Evolutionary conservation across 2,888 invertebrate species (phyloP).

Genomic region (Drosophila anomelani): DNA sequence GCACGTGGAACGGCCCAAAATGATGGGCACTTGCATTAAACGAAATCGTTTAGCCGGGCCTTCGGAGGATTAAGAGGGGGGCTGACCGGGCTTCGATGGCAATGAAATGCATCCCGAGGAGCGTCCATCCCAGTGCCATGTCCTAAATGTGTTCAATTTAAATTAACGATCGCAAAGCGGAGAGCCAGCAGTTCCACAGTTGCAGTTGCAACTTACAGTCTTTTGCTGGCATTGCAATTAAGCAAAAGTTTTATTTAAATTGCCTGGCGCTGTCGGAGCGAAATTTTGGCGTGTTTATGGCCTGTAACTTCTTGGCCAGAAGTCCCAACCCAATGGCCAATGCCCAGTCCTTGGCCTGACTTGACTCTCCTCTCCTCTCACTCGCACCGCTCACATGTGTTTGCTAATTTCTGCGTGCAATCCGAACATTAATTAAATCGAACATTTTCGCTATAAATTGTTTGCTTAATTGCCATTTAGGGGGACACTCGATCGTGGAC

Average conservation of each 20-base stretch:
- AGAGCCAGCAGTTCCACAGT: conserved; percentile 25
- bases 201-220: conserved; percentile 28
- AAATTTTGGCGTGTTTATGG: conserved; percentile 58
- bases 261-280: conserved; percentile 64
- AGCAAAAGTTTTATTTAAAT: conserved; percentile 79
- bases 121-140: conserved; percentile 54
- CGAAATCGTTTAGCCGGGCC: conserved; percentile 72
- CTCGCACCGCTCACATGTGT: conserved; percentile 61
- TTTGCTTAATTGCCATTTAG: conserved; percentile 79
- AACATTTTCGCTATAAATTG: conserved; percentile 77
- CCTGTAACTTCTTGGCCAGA: conserved; percentile 51
- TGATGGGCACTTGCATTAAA: conserved; percentile 79
- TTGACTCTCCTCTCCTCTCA: conserved; percentile 22
- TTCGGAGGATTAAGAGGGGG: conserved; percentile 33
- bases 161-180: conserved; percentile 76
- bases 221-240: conserved; percentile 66
- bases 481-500: conserved; percentile 46
- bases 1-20: conserved; percentile 71
- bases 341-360: background rate
- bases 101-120: conserved; percentile 64
- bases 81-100: conserved; percentile 48
- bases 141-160: conserved; percentile 78
- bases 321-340: conserved; percentile 2
- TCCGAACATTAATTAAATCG: conserved; percentile 76
- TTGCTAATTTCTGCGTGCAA: conserved; percentile 78